These are phyloP conservation scores for Sebastes hubbsi DNA, from an alignment of 2,797 vertebrate genomes.

Conservation along the genomic window DNA sequence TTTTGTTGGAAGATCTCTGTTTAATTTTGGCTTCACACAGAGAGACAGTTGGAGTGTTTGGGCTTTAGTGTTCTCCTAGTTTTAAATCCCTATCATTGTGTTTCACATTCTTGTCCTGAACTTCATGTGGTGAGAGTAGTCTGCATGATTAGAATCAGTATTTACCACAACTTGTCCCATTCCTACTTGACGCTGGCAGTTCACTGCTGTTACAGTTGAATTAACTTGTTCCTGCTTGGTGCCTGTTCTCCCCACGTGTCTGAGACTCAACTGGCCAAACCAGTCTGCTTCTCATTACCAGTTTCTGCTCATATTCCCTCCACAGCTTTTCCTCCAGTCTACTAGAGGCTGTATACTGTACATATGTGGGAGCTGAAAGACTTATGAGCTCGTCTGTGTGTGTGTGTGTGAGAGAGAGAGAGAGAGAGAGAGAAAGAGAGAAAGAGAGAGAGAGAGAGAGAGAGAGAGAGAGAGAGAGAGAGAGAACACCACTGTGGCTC, in stretches of 20 bases:
- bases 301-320: conserved; percentile 32
- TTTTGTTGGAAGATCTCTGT: background rate
- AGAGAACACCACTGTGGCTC: conserved; percentile 72
- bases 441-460: conserved; percentile 27
- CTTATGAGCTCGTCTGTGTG: conserved; percentile 42
- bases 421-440: background rate
- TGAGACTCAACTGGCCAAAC: conserved; percentile 28
- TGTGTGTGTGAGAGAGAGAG: too few species aligned
- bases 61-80: background rate
- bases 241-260: conserved; percentile 5
- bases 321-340: conserved; percentile 9
- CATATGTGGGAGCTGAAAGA: conserved; percentile 49
- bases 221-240: conserved; percentile 2
- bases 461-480: conserved; percentile 2
- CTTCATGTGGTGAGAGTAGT: background rate
- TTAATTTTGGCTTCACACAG: background rate
- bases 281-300: conserved; percentile 48
- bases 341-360: conserved; percentile 25
- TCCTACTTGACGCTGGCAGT: background rate
- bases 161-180: background rate
- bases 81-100: background rate
- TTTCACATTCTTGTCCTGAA: background rate
- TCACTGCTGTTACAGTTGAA: background rate
- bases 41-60: background rate
- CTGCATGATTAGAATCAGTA: background rate